These are phyloP conservation scores for Monochamus alternatus DNA, from an alignment of 2,888 invertebrate species.

Conservation along the genomic window DNA sequence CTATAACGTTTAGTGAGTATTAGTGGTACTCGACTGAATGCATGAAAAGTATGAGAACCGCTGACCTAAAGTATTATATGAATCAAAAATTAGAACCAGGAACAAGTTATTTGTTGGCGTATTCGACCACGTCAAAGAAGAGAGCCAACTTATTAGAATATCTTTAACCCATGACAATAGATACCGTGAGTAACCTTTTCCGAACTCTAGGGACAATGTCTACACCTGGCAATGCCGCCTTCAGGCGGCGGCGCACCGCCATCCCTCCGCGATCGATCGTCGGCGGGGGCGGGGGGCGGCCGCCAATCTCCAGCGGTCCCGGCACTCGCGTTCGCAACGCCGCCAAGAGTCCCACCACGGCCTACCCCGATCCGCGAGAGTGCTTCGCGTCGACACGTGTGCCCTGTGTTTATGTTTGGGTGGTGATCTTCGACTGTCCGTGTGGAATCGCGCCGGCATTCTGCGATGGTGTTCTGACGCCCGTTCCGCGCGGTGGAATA, in stretches of 20 bases:
- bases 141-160: too few species aligned
- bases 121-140: too few species aligned
- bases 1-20: too few species aligned
- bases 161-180: too few species aligned
- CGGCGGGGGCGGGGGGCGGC: constrained; percentile 63
- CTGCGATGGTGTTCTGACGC: constrained; percentile 19
- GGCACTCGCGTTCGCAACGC: constrained; percentile 70
- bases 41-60: too few species aligned
- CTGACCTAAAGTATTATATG: too few species aligned
- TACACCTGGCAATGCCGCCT: constrained; percentile 21
- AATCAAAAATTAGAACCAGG: too few species aligned
- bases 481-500: constrained; percentile 16
- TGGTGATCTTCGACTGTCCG: constrained; percentile 23
- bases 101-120: too few species aligned
- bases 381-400: constrained; percentile 39
- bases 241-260: constrained; percentile 61
- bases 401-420: constrained; percentile 31
- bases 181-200: too few species aligned
- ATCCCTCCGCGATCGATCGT: constrained; percentile 65
- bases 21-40: too few species aligned
- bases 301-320: constrained; percentile 62
- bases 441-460: not conserved
- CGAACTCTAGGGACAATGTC: constrained; percentile 7
- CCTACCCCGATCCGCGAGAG: constrained; percentile 63
- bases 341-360: constrained; percentile 63